Base-by-base conservation (phyloP, 2,888 invertebrate genomes). In the Pseudococcus longispinus region DNA sequence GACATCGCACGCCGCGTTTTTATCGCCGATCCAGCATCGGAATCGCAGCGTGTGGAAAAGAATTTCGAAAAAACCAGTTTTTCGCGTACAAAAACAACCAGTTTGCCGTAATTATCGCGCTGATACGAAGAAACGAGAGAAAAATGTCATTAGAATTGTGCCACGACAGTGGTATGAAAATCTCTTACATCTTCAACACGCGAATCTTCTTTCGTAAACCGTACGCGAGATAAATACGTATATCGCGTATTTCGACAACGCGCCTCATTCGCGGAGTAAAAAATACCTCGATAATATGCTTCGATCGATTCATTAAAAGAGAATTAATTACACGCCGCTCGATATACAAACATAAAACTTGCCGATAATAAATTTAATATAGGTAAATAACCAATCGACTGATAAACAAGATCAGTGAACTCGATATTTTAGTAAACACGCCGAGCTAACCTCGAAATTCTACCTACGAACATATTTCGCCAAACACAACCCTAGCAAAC, bases 331-430 rank as follows among this genome's bases (percentile, higher is more conserved):
- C 18, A n/a, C 55, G 37, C 37, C 4, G 37, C 37, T 37, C 37
- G 37, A 37, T 15, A 46, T 46, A 46, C 44, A 3, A 11, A 8
- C 6, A 5, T 51, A 11, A 23, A 60, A 23, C 60, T 23, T 60
- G 20, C 1, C 60, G 60, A 60, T 60, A 60, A 60, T 60, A n/a
- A 51, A 51, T 51, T 18, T n/a, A 51, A n/a, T 37, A 32, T 37
- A 37, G 37, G 37, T 37, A 51, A 51, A 60, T 60, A 60, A 23
- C 23, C 23, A 23, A 60, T 60, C 20, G 11, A 13, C 60, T 60
- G 70, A 70, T 70, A 29, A 70, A 70, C 29, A 70, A 70, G 70
- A 70, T 70, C 70, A 70, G 29, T 29, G 70, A 70, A 70, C 70
- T 70, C 11, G 29, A 29, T 15, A 13, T 15, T 70, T 70, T 60